These are phyloP conservation scores for Cheilosia soror DNA, from an alignment of 2,888 invertebrate genomes.

Conservation along the genomic window DNA sequence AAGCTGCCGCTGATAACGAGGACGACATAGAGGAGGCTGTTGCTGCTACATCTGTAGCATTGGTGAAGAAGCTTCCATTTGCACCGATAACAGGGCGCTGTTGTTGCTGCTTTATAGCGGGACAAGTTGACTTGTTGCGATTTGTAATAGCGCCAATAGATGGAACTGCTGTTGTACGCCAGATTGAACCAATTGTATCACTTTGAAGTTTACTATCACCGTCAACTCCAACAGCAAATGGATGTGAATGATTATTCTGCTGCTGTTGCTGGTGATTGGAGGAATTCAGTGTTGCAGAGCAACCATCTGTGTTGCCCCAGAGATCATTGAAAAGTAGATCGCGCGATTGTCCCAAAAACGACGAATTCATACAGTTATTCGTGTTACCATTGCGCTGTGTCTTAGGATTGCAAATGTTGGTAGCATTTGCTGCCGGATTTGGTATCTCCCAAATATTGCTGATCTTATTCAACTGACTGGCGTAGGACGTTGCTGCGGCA, in stretches of 20 bases:
- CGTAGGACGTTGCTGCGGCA: conserved; percentile 63
- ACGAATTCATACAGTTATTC: conserved; percentile 47
- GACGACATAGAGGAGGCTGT: conserved; percentile 35
- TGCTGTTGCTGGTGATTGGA: conserved; percentile 66
- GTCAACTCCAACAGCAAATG: conserved; percentile 56
- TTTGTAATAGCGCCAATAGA: conserved; percentile 23
- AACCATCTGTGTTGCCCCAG: conserved; percentile 80
- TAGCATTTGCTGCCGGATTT: conserved; percentile 59
- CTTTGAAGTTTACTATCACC: conserved; percentile 64
- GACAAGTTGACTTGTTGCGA: conserved; percentile 61
- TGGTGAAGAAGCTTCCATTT: conserved; percentile 69
- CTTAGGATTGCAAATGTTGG: conserved; percentile 64
- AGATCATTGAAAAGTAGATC: conserved; percentile 82
- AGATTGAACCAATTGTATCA: conserved; percentile 74
- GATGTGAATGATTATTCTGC: conserved; percentile 44
- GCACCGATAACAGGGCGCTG: conserved; percentile 62
- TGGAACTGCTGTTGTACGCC: conserved; percentile 72
- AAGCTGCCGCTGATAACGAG: conserved; percentile 17
- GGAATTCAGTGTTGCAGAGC: conserved; percentile 69
- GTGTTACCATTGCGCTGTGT: conserved; percentile 57
- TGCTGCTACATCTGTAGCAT: conserved; percentile 55
- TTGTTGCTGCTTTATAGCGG: conserved; percentile 60
- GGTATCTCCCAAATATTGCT: conserved; percentile 82
- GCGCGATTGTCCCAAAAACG: conserved; percentile 74
- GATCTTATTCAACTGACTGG: conserved; percentile 79